phyloP scores from a whole-genome alignment of 53 echinoderm and acorn worm species.

The Antedon mediterranea region DNA sequence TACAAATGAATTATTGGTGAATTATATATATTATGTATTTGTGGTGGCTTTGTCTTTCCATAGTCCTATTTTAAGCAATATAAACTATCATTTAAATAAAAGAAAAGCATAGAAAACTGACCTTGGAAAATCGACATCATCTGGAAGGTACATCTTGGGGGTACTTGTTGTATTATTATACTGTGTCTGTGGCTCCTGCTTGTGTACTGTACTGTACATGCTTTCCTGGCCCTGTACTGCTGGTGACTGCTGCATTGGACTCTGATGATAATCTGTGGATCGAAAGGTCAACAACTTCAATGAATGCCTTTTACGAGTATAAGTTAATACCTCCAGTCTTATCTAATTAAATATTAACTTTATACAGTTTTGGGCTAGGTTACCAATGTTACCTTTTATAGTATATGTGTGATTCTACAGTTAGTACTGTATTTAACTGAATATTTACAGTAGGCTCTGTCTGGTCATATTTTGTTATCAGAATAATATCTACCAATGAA shows the following conservation, averaged over 20 bases:
- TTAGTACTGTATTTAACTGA: no score
- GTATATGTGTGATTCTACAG: no score
- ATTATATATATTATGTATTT: no score
- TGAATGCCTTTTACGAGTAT: neutral
- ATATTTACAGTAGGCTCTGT: no score
- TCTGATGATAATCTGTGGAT: slow-evolving; percentile 10
- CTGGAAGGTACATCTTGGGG: slow-evolving; percentile 53
- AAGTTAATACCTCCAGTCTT: neutral
- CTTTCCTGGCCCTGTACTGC: neutral
- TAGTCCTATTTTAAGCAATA: no score
- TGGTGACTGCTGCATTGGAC: slow-evolving; percentile 9
- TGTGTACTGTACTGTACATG: slow-evolving; percentile 17
- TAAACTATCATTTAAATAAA: no score
- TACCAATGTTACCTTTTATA: no score
- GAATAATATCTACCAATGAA: no score
- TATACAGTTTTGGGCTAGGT: neutral
- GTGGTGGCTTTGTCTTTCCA: no score
- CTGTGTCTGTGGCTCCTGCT: slow-evolving; percentile 28
- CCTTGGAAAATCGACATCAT: slow-evolving; percentile 81
- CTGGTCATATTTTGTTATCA: no score
- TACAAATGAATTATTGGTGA: no score
- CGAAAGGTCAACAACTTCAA: slow-evolving; percentile 7
- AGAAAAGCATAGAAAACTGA: no score
- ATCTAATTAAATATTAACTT: slow-evolving; percentile 4
- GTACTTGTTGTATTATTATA: slow-evolving; percentile 32